Evolutionary conservation across 2,888 invertebrate species (phyloP), one percentile per base, ranked within the genome.

Genomic region (Eupithecia centaureata): DNA sequence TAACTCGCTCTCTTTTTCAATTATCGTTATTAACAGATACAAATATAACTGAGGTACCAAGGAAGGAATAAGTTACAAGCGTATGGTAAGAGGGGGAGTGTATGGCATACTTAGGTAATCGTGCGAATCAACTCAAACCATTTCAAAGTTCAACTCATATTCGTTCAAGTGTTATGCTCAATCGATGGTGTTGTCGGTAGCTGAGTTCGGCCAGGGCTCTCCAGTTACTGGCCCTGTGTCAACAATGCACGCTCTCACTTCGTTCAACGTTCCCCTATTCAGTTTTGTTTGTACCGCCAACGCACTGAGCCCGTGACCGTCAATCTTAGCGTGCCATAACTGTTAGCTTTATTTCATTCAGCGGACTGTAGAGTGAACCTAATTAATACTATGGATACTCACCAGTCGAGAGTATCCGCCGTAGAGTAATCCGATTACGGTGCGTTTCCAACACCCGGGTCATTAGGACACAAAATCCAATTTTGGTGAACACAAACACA

Each of bases 191-290:
- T 32, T 30, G 52, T 38, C 27, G 18, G 33, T 47, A 65, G 61
- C 56, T 71, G 52, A 38, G 47, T 58, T 59, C 62, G 68, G 54
- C 66, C 61, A 63, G 62, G 71, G 75, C 73, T 68, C 67, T 77
- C 75, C 73, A 76, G 76, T 76, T 82, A 86, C 86, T 86, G 80
- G 85, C 79, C 79, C 81, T 82, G 86, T 88, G 87, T 90, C 90
- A 91, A 92, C 91, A 92, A 88, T 86, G 84, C 70, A 73, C 85
- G 86, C 87, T 86, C 87, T 87, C 88, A 88, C 87, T 22, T 22
- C 30, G 56, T 32, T 10, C 84, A 86, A 86, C 85, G 75, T 86
- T 88, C 87, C 87, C 89, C 84, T 86, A 83, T 82, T 82, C 82
- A 80, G 83, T 88, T 88, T 91, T 87, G 87, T 89, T 86, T 84